Percentiles rank a stretch among this genome's conserved stretches.
Evolutionary conservation across 64 coral and sea anemone genomes (phyloP).

Genomic region (Anthopleura sola): DNA sequence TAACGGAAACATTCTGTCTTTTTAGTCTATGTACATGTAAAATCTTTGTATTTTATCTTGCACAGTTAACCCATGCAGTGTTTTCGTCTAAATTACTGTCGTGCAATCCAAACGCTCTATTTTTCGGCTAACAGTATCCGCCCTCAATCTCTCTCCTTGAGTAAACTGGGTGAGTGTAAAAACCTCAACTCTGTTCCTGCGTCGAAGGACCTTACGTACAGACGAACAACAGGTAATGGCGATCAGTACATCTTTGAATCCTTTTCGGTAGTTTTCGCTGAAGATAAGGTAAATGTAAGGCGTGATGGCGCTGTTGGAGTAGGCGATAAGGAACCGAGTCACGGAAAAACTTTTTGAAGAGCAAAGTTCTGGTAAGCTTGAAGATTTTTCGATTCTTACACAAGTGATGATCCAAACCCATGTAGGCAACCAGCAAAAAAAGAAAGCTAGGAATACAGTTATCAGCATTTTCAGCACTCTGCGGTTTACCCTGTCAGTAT

Average conservation of each 20-base stretch:
- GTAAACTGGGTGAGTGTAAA: not conserved
- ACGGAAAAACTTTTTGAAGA: slow-evolving; percentile 3
- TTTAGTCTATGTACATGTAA: no score
- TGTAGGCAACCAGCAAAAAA: slow-evolving; percentile 44
- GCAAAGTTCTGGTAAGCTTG: slow-evolving; percentile 6
- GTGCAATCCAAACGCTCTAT: not conserved
- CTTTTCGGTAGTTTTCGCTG: slow-evolving; percentile 50
- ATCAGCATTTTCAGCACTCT: slow-evolving; percentile 46
- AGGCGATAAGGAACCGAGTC: slow-evolving; percentile 28
- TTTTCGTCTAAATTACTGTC: not conserved
- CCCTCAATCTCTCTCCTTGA: not conserved
- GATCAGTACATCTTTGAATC: slow-evolving; percentile 15
- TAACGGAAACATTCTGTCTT: no score
- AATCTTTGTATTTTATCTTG: not conserved
- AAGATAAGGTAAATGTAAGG: slow-evolving; percentile 48
- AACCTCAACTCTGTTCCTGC: not conserved
- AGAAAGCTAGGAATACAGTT: slow-evolving; percentile 27
- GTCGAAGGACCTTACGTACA: not conserved
- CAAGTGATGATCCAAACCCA: slow-evolving; percentile 46
- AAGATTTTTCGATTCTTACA: not conserved
- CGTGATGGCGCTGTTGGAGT: slow-evolving; percentile 54
- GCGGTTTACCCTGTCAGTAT: slow-evolving; percentile 40
- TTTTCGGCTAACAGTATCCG: not conserved
- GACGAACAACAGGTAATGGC: not conserved
- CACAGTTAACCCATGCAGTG: not conserved